Evolutionary conservation across 2,113 vertebrate genomes (phyloP), one percentile per base, ranked within the genome.

Genomic region (Donacobius atricapilla): DNA sequence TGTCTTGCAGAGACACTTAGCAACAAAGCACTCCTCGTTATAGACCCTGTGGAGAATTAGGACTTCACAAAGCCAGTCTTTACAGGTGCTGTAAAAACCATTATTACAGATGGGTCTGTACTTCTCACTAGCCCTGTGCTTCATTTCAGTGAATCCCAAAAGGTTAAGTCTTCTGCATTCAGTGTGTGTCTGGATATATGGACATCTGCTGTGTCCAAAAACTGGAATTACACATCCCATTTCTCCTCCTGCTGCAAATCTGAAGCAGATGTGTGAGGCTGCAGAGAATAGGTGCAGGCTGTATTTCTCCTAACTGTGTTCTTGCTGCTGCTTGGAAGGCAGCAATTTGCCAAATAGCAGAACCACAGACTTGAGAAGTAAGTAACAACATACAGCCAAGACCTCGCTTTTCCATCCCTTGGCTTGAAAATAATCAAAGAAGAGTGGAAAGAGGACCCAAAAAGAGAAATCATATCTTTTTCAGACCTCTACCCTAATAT

Each of bases 181-280:
- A 40, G 61, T 0, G 0, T 13, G 3, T 54, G 69, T 13, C 13
- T 4, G 3, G 35, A 7, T 24, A 11, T 25, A 45, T 2, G 8
- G 23, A 45, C 51, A 30, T 25, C 77, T 93, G 60, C 56, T 89
- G 24, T 66, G 30, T 37, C 82, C 56, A 70, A 71, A 91, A 79
- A 70, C 19, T 6, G 8, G 14, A 22, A 47, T 44, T 44, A 84
- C 19, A 81, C 31, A 31, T 79, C 53, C 61, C 35, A 3, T 60
- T 82, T 78, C 83, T 92, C 51, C 60, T 83, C 77, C 45, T 35
- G 64, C 51, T 64, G 37, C 61, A 85, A 85, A 87, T 76, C 8
- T 40, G 66, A 93, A 95, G 56, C 87, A 94, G 65, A 91, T 94
- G 69, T 75, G 24, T 54, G 78, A 91, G 35, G 37, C 44, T 70